phyloP scores from a whole-genome alignment of 2,888 invertebrate species.

The Catocala nupta region DNA sequence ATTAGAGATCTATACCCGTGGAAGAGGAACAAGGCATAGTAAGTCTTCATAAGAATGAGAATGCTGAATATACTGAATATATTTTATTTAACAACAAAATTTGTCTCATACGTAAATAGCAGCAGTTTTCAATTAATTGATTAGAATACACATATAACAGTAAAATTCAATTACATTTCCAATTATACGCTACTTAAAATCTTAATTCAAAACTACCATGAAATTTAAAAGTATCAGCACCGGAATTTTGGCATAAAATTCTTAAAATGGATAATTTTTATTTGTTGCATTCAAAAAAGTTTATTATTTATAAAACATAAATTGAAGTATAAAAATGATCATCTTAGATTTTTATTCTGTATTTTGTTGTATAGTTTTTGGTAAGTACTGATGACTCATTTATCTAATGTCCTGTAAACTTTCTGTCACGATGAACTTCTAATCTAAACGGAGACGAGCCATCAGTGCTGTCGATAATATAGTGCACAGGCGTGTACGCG shows the following conservation, averaged over 20 bases:
- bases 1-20: too few relatives aligned
- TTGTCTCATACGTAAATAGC: too few relatives aligned
- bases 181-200: conserved; percentile 17
- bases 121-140: too few relatives aligned
- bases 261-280: conserved; percentile 6
- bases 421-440: too few relatives aligned
- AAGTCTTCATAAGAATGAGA: too few relatives aligned
- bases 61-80: too few relatives aligned
- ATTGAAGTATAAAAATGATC: conserved; percentile 1
- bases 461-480: too few relatives aligned
- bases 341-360: not conserved
- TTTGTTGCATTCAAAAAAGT: not conserved
- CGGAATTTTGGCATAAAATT: not conserved
- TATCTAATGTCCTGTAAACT: too few relatives aligned
- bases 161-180: conserved; percentile 23
- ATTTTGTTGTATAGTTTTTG: conserved; percentile 3
- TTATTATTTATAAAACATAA: not conserved
- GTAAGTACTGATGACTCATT: not conserved
- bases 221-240: conserved; percentile 8
- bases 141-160: not conserved
- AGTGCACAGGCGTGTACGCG: too few relatives aligned
- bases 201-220: conserved; percentile 18
- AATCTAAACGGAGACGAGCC: too few relatives aligned
- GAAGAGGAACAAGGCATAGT: too few relatives aligned
- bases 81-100: too few relatives aligned